These are phyloP conservation scores for Druceiella hillmani DNA, from an alignment of 2,888 invertebrate genomes.

Conservation along the genomic window DNA sequence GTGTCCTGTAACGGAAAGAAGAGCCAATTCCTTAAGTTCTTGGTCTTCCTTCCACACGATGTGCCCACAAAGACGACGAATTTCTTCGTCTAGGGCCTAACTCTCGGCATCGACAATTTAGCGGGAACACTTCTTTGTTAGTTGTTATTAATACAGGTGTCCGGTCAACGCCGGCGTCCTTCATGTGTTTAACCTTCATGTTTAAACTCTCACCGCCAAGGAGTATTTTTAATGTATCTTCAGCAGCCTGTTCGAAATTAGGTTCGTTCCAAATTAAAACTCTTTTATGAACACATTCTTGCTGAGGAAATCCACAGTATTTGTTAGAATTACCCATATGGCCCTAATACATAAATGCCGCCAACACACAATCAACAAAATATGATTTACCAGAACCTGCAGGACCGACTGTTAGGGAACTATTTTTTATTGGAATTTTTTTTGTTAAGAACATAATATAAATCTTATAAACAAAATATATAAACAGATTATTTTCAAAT, in stretches of 20 bases:
- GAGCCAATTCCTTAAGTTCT: too few species aligned
- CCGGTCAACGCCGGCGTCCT: conserved; percentile 16
- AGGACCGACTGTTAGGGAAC: conserved; percentile 12
- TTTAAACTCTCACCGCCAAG: conserved; percentile 15
- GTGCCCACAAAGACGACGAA: too few species aligned
- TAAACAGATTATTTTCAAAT: too few species aligned
- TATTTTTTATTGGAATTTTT: conserved; percentile 11
- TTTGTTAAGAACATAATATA: neutral
- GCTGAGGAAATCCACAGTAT: conserved; percentile 18
- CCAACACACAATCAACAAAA: conserved; percentile 13
- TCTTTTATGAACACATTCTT: conserved; percentile 18
- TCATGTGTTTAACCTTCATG: conserved; percentile 15
- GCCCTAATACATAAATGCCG: conserved; percentile 13
- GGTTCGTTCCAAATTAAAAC: conserved; percentile 23
- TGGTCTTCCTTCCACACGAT: too few species aligned
- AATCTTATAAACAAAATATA: too few species aligned
- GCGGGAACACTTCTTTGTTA: too few species aligned
- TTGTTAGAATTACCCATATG: conserved; percentile 15
- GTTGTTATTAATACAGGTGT: too few species aligned
- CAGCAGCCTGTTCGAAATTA: conserved; percentile 18
- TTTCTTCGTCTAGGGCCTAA: too few species aligned
- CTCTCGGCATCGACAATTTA: too few species aligned
- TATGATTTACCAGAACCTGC: conserved; percentile 12
- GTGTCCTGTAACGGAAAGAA: too few species aligned
- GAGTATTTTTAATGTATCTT: conserved; percentile 20